These are phyloP conservation scores for Gymnarchus niloticus DNA, from an alignment of 2,113 vertebrate species.

Conservation along the genomic window DNA sequence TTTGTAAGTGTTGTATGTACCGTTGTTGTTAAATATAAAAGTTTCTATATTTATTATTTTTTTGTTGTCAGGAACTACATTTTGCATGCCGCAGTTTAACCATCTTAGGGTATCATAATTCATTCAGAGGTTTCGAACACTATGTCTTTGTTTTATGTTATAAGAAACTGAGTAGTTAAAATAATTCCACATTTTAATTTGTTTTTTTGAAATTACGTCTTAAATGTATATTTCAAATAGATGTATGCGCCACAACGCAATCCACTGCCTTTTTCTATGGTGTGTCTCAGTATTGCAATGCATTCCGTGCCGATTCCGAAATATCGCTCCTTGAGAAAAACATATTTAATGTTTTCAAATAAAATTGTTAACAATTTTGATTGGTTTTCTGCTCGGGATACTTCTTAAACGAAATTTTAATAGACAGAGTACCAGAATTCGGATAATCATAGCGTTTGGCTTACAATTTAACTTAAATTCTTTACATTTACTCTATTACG, in stretches of 20 bases:
- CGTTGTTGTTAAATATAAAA: constrained; percentile 77
- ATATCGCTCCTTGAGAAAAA: constrained; percentile 88
- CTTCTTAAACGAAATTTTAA: neutral
- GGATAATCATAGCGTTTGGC: neutral
- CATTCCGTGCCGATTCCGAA: constrained; percentile 62
- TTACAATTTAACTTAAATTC: neutral
- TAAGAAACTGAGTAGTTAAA: constrained; percentile 64
- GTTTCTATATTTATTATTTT: constrained; percentile 77
- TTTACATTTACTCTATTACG: neutral
- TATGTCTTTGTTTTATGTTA: constrained; percentile 62
- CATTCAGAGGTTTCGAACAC: constrained; percentile 76
- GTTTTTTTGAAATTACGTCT: constrained; percentile 62
- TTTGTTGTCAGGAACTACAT: constrained; percentile 75
- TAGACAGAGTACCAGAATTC: neutral
- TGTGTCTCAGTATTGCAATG: constrained; percentile 50
- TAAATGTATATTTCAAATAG: constrained; percentile 61
- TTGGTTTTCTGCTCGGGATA: constrained; percentile 46
- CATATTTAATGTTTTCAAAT: constrained; percentile 99
- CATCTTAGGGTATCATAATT: constrained; percentile 69
- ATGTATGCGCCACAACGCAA: constrained; percentile 53
- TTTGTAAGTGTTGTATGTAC: constrained; percentile 84
- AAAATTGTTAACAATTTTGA: constrained; percentile 70
- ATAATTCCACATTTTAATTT: constrained; percentile 28
- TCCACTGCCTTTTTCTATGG: constrained; percentile 64
- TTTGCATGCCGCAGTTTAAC: constrained; percentile 77